Percentiles rank a stretch among this genome's conserved stretches.
Conservation (phyloP, 2,113 vertebrate species). For the Arvicanthis niloticus region DNA sequence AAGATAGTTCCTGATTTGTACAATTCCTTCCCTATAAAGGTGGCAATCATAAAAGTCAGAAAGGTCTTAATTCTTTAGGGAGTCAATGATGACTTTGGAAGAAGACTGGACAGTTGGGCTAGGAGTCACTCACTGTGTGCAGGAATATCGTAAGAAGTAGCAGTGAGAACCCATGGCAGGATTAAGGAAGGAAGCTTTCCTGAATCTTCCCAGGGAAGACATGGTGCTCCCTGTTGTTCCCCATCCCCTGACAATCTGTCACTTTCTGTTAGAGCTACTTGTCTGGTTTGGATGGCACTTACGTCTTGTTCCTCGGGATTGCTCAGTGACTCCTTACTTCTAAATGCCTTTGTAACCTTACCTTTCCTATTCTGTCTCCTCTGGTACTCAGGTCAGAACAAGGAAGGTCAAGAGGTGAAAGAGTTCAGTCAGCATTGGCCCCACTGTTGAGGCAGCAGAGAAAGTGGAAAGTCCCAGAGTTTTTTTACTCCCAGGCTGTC, state of each 20-base stretch:
- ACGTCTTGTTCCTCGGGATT: background rate
- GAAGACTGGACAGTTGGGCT: background rate
- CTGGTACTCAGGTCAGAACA: background rate
- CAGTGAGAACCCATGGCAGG: background rate
- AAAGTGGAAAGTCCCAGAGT: conserved; percentile 56
- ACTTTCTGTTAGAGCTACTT: conserved; percentile 45
- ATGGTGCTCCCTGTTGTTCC: conserved; percentile 45
- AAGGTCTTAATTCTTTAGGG: conserved; percentile 13
- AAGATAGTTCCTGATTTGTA: background rate
- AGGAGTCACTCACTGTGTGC: background rate
- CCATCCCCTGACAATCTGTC: conserved; percentile 27
- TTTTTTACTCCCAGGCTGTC: conserved; percentile 43
- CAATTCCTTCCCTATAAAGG: background rate
- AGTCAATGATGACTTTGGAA: background rate
- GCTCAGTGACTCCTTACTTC: background rate
- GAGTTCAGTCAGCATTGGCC: conserved; percentile 2
- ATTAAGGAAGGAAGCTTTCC: conserved; percentile 28
- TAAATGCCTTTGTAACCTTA: background rate
- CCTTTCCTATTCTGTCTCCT: background rate
- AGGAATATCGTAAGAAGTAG: background rate
- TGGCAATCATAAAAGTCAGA: conserved; percentile 29
- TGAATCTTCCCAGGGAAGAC: conserved; percentile 10
- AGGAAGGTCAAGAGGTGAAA: background rate
- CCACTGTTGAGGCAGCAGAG: background rate
- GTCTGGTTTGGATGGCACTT: conserved; percentile 53